phyloP scores from a whole-genome alignment of 2,888 invertebrate genomes.

The Onchidella celtica region DNA sequence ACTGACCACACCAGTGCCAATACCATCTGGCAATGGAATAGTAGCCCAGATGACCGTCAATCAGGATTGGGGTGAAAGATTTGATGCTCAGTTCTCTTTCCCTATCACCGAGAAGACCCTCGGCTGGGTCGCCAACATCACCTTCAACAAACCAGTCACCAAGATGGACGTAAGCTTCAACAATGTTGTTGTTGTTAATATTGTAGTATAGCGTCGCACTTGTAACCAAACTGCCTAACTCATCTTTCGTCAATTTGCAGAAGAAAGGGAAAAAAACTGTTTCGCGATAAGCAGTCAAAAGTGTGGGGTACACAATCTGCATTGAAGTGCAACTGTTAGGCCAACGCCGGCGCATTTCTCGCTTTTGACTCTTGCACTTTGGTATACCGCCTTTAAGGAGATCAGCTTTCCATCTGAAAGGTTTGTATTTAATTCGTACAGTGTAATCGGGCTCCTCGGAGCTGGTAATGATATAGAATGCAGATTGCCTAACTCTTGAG shows the following conservation, averaged over 20 bases:
- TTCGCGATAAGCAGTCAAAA: background rate
- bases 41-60: constrained; percentile 32
- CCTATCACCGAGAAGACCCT: constrained; percentile 49
- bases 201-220: no score
- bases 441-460: no score
- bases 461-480: no score
- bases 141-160: constrained; percentile 55
- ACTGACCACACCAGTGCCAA: constrained; percentile 7
- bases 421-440: no score
- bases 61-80: constrained; percentile 57
- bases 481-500: no score
- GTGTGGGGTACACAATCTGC: background rate
- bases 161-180: constrained; percentile 55
- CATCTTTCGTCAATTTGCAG: no score
- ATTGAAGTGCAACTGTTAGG: no score
- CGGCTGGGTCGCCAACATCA: constrained; percentile 56
- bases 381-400: no score
- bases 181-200: no score
- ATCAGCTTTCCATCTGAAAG: no score
- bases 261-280: no score
- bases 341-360: no score
- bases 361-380: background rate
- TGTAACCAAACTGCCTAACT: background rate
- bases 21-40: constrained; percentile 35
- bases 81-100: constrained; percentile 54